phyloP scores from a whole-genome alignment of 2,113 vertebrate species.

The Pomatorhinus ruficollis region DNA sequence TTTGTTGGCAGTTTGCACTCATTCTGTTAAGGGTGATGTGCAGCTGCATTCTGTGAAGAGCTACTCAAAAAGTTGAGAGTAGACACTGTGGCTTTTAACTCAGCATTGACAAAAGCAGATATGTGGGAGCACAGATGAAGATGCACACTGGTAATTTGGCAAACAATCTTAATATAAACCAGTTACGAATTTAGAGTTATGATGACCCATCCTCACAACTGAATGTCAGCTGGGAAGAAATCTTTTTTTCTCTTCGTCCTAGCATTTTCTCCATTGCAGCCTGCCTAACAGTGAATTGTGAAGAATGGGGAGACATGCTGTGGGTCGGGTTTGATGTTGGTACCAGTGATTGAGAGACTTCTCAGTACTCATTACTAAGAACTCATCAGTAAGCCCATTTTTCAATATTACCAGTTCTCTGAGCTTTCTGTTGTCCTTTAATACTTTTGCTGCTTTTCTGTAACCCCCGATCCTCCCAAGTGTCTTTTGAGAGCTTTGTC shows the following conservation, averaged over 20 bases:
- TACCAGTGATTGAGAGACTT: conserved; percentile 17
- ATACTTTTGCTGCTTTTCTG: background rate
- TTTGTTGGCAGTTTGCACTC: background rate
- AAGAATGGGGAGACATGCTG: conserved; percentile 8
- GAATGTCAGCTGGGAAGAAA: conserved; percentile 37
- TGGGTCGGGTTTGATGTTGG: conserved; percentile 21
- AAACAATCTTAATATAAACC: background rate
- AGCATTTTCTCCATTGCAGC: conserved; percentile 38
- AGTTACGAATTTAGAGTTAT: background rate
- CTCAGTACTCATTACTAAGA: conserved; percentile 42
- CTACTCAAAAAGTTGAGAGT: background rate
- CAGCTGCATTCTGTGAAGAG: background rate
- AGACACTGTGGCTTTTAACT: background rate
- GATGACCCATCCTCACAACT: background rate
- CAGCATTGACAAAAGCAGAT: background rate
- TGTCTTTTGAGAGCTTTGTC: background rate
- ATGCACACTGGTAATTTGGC: background rate
- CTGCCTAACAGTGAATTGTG: conserved; percentile 13
- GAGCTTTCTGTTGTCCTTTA: background rate
- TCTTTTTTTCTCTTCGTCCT: background rate
- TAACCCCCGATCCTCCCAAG: background rate
- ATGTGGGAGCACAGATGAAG: background rate
- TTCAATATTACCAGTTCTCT: conserved; percentile 5
- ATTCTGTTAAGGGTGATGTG: background rate
- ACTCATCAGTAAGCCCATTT: conserved; percentile 23